Percentiles rank a stretch among this genome's conserved stretches.
phyloP scores from a whole-genome alignment of 2,113 vertebrate species.

The Carassius auratus region DNA sequence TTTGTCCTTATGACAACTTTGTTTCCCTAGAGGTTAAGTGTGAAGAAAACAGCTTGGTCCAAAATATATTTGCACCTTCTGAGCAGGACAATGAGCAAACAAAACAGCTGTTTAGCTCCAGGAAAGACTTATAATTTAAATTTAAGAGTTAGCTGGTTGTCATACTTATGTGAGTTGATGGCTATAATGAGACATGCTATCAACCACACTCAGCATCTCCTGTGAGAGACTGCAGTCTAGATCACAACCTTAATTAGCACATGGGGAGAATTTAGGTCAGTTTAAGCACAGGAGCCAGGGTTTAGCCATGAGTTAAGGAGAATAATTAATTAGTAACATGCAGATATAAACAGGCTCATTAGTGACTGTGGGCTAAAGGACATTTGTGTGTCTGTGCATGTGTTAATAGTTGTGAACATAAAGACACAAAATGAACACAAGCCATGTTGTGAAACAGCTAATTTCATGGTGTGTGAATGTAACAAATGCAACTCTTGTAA shows the following conservation, averaged over 20 bases:
- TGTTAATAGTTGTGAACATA: background rate
- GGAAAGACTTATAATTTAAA: conserved; percentile 3
- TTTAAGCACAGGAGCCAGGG: conserved; percentile 19
- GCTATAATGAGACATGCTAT: conserved; percentile 34
- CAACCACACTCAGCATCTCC: conserved; percentile 26
- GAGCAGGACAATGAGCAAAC: background rate
- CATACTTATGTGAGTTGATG: conserved; percentile 32
- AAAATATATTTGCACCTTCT: background rate
- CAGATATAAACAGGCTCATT: conserved; percentile 39
- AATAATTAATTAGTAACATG: conserved; percentile 40
- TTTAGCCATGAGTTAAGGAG: conserved; percentile 27
- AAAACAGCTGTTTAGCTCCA: conserved; percentile 8
- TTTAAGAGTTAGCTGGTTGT: background rate
- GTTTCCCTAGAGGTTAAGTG: too few species aligned
- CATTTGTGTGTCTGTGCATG: conserved; percentile 34
- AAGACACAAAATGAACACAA: background rate
- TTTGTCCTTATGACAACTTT: background rate
- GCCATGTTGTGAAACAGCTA: background rate
- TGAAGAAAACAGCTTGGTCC: background rate
- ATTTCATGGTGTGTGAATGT: background rate
- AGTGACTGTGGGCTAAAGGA: conserved; percentile 15
- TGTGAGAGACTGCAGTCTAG: conserved; percentile 1
- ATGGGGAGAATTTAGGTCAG: conserved; percentile 35
- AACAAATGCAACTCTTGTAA: background rate
- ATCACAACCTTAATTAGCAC: conserved; percentile 34